Evolutionary conservation across 2,797 vertebrate genomes (phyloP).

Genomic region (Amniataba percoides): DNA sequence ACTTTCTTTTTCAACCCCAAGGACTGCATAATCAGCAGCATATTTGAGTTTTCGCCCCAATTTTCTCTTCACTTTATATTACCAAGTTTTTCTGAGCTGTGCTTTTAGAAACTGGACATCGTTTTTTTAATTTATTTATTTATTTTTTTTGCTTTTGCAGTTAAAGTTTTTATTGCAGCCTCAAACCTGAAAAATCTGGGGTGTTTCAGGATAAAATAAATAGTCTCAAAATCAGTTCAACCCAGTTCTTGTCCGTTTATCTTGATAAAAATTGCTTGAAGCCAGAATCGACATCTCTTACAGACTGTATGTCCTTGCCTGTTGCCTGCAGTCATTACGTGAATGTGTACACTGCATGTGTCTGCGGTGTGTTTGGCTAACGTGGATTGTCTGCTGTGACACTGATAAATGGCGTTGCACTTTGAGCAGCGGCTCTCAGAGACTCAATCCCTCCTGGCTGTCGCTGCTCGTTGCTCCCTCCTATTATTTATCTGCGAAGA

Average conservation of each 20-base stretch:
- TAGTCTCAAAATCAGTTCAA: slow-evolving; percentile 30
- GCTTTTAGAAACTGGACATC: neutral
- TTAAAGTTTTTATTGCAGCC: slow-evolving; percentile 14
- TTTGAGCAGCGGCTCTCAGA: slow-evolving; percentile 61
- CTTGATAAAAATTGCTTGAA: slow-evolving; percentile 22
- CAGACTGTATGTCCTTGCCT: slow-evolving; percentile 34
- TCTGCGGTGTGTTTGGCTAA: slow-evolving; percentile 49
- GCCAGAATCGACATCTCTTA: slow-evolving; percentile 29
- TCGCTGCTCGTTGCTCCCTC: slow-evolving; percentile 65
- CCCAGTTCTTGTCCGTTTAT: neutral
- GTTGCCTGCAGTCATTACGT: slow-evolving; percentile 23
- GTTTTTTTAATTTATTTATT: no score
- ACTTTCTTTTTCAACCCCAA: slow-evolving; percentile 13
- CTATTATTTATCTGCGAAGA: slow-evolving; percentile 78
- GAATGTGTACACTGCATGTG: slow-evolving; percentile 24
- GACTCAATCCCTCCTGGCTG: slow-evolving; percentile 72
- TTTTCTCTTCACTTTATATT: neutral
- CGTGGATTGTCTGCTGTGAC: slow-evolving; percentile 69
- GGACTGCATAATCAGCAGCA: slow-evolving; percentile 32
- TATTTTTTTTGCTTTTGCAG: slow-evolving; percentile 29
- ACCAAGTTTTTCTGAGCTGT: slow-evolving; percentile 19
- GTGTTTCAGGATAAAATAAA: slow-evolving; percentile 9
- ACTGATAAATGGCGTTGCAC: slow-evolving; percentile 79
- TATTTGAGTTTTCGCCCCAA: slow-evolving; percentile 27
- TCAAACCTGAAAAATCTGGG: slow-evolving; percentile 11